phyloP scores from a whole-genome alignment of 1,140 invertebrate species.

The Polypedilum pembai region DNA sequence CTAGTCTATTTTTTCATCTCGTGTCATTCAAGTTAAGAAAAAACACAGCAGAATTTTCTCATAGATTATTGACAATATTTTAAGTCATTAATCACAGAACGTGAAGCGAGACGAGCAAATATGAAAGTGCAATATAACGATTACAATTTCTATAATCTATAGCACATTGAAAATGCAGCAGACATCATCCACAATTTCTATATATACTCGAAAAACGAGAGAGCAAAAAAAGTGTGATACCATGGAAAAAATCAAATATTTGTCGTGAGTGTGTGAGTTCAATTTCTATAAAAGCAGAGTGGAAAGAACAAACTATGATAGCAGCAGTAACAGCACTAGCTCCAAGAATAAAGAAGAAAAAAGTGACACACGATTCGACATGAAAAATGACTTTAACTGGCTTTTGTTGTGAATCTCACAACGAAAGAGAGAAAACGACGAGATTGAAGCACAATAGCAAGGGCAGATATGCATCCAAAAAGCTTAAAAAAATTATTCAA shows the following conservation, averaged over 20 bases:
- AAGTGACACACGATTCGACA: constrained; percentile 16
- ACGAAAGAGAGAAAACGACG: neutral
- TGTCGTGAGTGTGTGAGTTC: neutral
- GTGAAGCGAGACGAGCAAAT: neutral
- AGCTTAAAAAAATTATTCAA: constrained; percentile 26
- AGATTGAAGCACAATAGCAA: constrained; percentile 1
- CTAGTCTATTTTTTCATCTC: too few species aligned
- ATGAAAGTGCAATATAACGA: constrained; percentile 4
- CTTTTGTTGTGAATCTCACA: constrained; percentile 6
- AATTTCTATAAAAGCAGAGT: neutral
- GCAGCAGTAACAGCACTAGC: too few species aligned
- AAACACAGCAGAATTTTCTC: too few species aligned
- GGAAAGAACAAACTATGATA: constrained; percentile 7
- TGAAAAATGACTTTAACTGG: constrained; percentile 6
- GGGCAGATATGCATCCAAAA: neutral
- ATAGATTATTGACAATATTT: too few species aligned
- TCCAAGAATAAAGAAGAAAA: neutral
- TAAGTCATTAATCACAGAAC: constrained; percentile 8
- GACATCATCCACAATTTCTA: too few species aligned
- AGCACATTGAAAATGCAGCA: too few species aligned
- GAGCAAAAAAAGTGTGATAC: too few species aligned
- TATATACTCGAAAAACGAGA: too few species aligned
- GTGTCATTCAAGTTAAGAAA: too few species aligned
- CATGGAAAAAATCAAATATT: neutral
- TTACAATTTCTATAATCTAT: neutral